Base-by-base conservation (phyloP, 2,113 vertebrate species). In the Irena cyanogastra region DNA sequence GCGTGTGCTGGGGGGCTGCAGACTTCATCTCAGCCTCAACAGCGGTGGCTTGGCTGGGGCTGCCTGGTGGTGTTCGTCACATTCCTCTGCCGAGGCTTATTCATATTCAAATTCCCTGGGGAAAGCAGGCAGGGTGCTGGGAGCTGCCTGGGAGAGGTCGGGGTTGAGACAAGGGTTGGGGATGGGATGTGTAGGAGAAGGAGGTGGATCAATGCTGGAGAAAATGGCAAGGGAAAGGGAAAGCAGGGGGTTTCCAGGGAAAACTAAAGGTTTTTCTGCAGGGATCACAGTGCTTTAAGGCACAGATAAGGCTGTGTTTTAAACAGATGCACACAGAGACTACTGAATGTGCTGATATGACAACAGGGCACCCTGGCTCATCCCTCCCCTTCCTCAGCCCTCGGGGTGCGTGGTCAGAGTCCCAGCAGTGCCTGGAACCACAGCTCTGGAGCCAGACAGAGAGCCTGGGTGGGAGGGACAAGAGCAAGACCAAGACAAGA, bases 21-120 rank as follows among this genome's bases (percentile, higher is more conserved):
- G 3, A 3, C 44, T 81, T 81, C 71, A 52, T 94, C 70, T 20
- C 13, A 6, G 83, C 76, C 60, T 95, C 72, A 78, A 53, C 44
- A 92, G 69, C 1, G 0, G 33, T 66, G 60, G 41, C 57, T 94
- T 93, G 95, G 89, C 87, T 71, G n/a, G 1, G 39, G 68, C 71
- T 83, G 94, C 53, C 16, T 61, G 41, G 50, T 91, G 64, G 26
- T 53, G 60, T 49, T 82, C 82, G 50, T 66, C 8, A 0, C 87
- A 89, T 94, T 94, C 95, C 70, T 87, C 70, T 35, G 72, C 39
- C 0, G 2, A 79, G 44, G n/a, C 76, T 87, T 93, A 97, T 98
- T 98, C 97, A 82, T 95, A 97, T 95, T 97, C 93, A 95, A 86
- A 97, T 97, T 63, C 68, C 92, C 88, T 52, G 35, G 76, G 94